A percentile compares a stretch with the other conserved stretches of the same genome.
Evolutionary conservation across 2,113 vertebrate genomes (phyloP).

Genomic region (Mus pahari): DNA sequence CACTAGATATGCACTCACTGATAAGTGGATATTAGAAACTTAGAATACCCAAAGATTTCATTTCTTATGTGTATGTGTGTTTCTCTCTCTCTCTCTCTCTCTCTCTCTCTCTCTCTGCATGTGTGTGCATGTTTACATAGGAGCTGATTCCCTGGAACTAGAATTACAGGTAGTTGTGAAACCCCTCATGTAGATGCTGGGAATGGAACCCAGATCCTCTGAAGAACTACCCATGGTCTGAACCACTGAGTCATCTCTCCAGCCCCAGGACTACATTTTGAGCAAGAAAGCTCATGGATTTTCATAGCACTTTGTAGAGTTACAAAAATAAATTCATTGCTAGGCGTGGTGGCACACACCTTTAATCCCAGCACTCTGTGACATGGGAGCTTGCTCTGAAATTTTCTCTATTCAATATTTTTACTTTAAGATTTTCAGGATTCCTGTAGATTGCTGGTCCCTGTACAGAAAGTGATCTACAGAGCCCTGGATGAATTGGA

Average conservation of each 20-base stretch:
- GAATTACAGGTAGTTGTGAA: not conserved
- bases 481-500: constrained; percentile 29
- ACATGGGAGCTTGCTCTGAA: not conserved
- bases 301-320: not conserved
- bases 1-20: too few relatives aligned
- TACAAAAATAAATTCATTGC: not conserved
- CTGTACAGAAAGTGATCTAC: constrained; percentile 50
- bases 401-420: constrained; percentile 40
- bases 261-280: not conserved
- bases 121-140: not conserved
- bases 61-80: not conserved
- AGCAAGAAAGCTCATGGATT: not conserved
- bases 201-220: not conserved
- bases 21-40: too few relatives aligned
- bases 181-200: not conserved
- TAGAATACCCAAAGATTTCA: too few relatives aligned
- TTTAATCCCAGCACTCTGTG: not conserved
- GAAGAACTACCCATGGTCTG: not conserved
- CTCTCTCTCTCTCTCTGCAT: too few relatives aligned
- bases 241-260: too few relatives aligned
- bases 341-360: not conserved
- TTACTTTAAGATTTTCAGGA: constrained; percentile 57
- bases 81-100: too few relatives aligned
- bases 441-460: constrained; percentile 41
- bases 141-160: too few relatives aligned